phyloP scores from a whole-genome alignment of 1,140 invertebrate genomes.

The Diuraphis noxia region DNA sequence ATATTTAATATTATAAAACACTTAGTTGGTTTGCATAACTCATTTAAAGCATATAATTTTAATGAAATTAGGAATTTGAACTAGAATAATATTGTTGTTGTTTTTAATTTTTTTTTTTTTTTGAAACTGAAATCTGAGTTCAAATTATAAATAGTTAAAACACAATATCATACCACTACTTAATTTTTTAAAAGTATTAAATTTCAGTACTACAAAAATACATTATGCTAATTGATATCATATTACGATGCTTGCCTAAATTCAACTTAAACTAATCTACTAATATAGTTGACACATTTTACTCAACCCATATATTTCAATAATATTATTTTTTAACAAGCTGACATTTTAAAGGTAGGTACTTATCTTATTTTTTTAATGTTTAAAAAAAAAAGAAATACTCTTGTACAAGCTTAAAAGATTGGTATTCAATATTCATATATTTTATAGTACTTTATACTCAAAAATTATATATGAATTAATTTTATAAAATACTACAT shows the following conservation, averaged over 20 bases:
- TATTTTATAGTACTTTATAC: too few relatives aligned
- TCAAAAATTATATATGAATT: neutral
- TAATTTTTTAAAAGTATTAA: neutral
- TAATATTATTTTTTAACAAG: neutral
- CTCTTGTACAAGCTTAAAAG: too few relatives aligned
- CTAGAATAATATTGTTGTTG: neutral
- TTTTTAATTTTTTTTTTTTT: neutral
- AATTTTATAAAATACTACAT: too few relatives aligned
- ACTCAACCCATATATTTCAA: neutral
- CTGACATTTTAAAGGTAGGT: too few relatives aligned
- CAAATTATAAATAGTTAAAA: neutral
- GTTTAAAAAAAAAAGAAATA: neutral
- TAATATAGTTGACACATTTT: neutral
- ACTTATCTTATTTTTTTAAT: neutral
- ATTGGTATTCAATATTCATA: too few relatives aligned
- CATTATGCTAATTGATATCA: neutral
- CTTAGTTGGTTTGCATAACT: neutral
- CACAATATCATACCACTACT: neutral
- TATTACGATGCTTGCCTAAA: neutral
- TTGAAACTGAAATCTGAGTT: neutral
- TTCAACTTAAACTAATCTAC: neutral
- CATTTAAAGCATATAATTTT: neutral
- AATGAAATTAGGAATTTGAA: neutral
- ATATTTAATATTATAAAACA: neutral
- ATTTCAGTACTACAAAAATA: neutral